A percentile compares a stretch with the other conserved stretches of the same genome.
phyloP scores from a whole-genome alignment of 2,888 invertebrate species.

The Drosophila formosana region DNA sequence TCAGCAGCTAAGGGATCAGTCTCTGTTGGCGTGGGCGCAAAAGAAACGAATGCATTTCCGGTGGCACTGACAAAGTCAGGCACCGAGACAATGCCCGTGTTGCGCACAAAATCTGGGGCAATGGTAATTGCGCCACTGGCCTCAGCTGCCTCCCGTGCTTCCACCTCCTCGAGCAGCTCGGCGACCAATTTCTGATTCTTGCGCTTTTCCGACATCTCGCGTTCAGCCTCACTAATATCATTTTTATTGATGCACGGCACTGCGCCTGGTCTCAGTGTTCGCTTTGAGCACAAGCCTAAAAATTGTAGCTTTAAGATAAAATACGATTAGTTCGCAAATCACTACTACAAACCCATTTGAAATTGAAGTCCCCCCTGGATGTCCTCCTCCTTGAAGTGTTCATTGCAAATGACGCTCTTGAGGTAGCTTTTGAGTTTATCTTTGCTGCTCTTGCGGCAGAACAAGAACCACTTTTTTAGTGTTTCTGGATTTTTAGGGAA shows the following conservation, averaged over 20 bases:
- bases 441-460: slow-evolving; percentile 53
- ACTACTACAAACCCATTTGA: slow-evolving; percentile 61
- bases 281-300: slow-evolving; percentile 61
- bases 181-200: slow-evolving; percentile 59
- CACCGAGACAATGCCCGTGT: slow-evolving; percentile 48
- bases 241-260: slow-evolving; percentile 64
- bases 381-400: slow-evolving; percentile 64
- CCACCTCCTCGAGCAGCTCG: slow-evolving; percentile 59
- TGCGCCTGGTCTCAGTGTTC: slow-evolving; percentile 58
- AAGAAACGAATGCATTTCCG: slow-evolving; percentile 48
- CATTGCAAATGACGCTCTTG: slow-evolving; percentile 61
- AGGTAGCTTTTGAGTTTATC: slow-evolving; percentile 31
- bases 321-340: too few relatives aligned
- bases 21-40: slow-evolving; percentile 19
- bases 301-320: background rate
- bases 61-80: slow-evolving; percentile 49
- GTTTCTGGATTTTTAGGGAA: slow-evolving; percentile 55
- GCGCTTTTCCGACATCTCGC: slow-evolving; percentile 44
- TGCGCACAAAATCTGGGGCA: slow-evolving; percentile 40
- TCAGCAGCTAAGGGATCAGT: slow-evolving; percentile 51
- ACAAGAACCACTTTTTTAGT: slow-evolving; percentile 50
- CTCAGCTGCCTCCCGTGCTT: slow-evolving; percentile 41
- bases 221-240: slow-evolving; percentile 43
- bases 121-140: slow-evolving; percentile 35
- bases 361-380: slow-evolving; percentile 64